Percentiles rank a stretch among this genome's conserved stretches.
Conservation (phyloP, 2,113 vertebrate species). For the Rhinolophus sinicus region DNA sequence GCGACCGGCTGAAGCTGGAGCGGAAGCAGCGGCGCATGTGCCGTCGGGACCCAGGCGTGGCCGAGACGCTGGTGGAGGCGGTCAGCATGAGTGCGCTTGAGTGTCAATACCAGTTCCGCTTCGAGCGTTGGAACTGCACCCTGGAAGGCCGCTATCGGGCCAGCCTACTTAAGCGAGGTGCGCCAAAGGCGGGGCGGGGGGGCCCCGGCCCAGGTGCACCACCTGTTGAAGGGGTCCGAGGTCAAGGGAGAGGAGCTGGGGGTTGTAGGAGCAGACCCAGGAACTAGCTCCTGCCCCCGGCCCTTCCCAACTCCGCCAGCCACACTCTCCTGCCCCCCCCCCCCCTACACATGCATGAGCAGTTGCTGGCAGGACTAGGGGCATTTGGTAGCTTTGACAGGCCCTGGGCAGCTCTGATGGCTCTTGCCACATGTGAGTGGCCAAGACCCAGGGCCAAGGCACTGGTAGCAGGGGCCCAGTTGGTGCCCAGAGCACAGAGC, state of each 20-base stretch:
- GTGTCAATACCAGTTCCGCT: slow-evolving; percentile 99
- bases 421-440: background rate
- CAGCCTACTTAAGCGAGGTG: slow-evolving; percentile 96
- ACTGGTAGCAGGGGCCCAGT: background rate
- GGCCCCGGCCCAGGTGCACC: background rate
- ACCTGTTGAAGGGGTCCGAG: background rate
- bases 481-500: background rate
- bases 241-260: background rate
- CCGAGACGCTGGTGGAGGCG: slow-evolving; percentile 96
- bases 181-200: background rate
- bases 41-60: slow-evolving; percentile 96
- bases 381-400: background rate
- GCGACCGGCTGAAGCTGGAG: slow-evolving; percentile 98
- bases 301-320: accelerated
- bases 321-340: background rate
- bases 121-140: slow-evolving; percentile 99
- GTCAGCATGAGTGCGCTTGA: slow-evolving; percentile 97
- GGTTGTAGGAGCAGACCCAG: background rate
- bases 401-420: background rate
- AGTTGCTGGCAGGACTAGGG: background rate
- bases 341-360: background rate
- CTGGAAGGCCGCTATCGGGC: slow-evolving; percentile 95
- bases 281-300: background rate
- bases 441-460: background rate
- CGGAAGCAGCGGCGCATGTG: slow-evolving; percentile 99